Conservation (phyloP, 2,113 vertebrate species). For the Acanthochromis polyacanthus region DNA sequence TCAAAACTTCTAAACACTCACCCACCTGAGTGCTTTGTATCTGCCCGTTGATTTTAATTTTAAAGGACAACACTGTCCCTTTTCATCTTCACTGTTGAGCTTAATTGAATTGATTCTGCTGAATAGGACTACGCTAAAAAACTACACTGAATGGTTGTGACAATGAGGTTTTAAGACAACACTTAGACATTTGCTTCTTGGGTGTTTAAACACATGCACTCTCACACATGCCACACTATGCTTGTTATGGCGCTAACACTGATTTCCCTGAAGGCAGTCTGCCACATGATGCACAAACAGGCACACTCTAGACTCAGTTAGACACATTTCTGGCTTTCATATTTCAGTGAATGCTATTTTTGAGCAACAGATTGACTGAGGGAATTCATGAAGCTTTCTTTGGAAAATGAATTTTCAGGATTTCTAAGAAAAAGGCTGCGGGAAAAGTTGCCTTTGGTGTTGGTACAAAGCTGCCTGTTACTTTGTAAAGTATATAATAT, state of each 20-base stretch:
- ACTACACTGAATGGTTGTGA: slow-evolving; percentile 10
- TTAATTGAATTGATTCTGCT: slow-evolving; percentile 54
- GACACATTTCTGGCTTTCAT: slow-evolving; percentile 1
- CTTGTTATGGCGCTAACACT: slow-evolving; percentile 3
- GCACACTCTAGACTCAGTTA: neutral
- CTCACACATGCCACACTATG: neutral
- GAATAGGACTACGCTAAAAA: slow-evolving; percentile 9
- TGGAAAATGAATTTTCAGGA: slow-evolving; percentile 1
- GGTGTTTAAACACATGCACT: neutral
- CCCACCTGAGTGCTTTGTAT: neutral
- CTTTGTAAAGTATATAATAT: no score
- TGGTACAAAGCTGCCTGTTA: no score
- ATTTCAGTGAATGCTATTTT: neutral
- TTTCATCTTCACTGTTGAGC: slow-evolving; percentile 9
- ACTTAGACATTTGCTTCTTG: neutral
- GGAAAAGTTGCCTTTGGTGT: neutral
- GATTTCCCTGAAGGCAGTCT: slow-evolving; percentile 15
- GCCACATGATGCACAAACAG: neutral
- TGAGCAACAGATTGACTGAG: neutral
- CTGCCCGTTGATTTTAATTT: neutral
- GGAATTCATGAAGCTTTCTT: neutral
- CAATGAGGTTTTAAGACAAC: slow-evolving; percentile 1
- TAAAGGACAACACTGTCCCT: neutral
- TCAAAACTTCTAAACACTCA: neutral
- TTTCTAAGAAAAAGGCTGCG: neutral